Conservation (phyloP, 2,888 invertebrate genomes). For the Stenodera caucasica region DNA sequence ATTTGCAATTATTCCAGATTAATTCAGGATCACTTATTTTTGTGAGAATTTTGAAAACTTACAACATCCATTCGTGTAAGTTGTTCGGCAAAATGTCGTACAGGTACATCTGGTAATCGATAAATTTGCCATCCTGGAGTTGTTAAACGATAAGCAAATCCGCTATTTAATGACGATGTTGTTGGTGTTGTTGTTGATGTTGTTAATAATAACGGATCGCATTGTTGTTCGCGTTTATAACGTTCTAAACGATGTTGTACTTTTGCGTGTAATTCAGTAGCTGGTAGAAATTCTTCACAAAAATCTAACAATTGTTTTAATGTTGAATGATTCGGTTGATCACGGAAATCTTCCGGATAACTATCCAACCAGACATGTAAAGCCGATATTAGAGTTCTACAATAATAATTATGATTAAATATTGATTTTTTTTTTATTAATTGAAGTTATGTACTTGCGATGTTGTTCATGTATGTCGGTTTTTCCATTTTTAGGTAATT, state of each 20-base stretch:
- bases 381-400: conserved; percentile 82
- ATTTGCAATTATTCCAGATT: too few species aligned
- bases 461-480: conserved; percentile 68
- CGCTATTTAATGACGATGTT: conserved; percentile 35
- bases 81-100: conserved; percentile 94
- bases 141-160: conserved; percentile 20
- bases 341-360: conserved; percentile 92
- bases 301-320: conserved; percentile 84
- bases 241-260: conserved; percentile 74
- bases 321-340: conserved; percentile 76
- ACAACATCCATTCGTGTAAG: conserved; percentile 95
- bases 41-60: conserved; percentile 51
- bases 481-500: conserved; percentile 58
- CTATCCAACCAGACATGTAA: conserved; percentile 97
- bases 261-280: conserved; percentile 81
- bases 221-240: conserved; percentile 64
- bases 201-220: conserved; percentile 55
- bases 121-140: conserved; percentile 59
- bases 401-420: conserved; percentile 31
- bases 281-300: conserved; percentile 77
- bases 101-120: conserved; percentile 82
- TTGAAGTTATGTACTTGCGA: conserved; percentile 61
- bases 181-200: conserved; percentile 52
- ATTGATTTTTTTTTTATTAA: conserved; percentile 8
- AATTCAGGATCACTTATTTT: too few species aligned